These are phyloP conservation scores for Phodopus roborovskii DNA, from an alignment of 2,113 vertebrate genomes.

Conservation along the genomic window DNA sequence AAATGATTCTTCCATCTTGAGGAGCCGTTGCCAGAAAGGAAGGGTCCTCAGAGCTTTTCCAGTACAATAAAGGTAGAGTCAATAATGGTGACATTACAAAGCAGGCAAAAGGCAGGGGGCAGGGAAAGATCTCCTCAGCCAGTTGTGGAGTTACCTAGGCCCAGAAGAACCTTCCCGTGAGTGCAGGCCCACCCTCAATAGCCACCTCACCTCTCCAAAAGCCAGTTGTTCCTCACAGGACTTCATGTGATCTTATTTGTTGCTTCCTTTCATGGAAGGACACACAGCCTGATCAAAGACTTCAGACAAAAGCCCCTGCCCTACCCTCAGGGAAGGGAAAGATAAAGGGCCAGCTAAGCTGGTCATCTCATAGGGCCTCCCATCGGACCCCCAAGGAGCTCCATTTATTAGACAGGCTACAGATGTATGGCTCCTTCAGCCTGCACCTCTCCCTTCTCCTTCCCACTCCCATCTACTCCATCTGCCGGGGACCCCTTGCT, in stretches of 20 bases:
- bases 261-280: not conserved
- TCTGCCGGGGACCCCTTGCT: not conserved
- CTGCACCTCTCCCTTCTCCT: not conserved
- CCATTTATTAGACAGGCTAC: not conserved
- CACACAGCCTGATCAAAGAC: slow-evolving; percentile 5
- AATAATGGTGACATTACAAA: not conserved
- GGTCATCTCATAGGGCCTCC: not conserved
- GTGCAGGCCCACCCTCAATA: fast-evolving
- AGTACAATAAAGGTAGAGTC: not conserved
- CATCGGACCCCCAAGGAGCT: not conserved
- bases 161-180: not conserved
- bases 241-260: not conserved
- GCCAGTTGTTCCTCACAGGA: not conserved
- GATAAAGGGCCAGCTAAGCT: slow-evolving; percentile 1
- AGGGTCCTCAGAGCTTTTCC: not conserved
- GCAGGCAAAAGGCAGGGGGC: not conserved
- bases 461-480: not conserved
- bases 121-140: not conserved
- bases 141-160: not conserved
- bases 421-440: not conserved
- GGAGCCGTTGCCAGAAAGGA: not conserved
- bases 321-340: not conserved
- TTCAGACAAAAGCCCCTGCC: not conserved
- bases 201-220: not conserved
- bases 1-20: not conserved